phyloP scores from a whole-genome alignment of 1,140 invertebrate species.

The Colletes latitarsis region DNA sequence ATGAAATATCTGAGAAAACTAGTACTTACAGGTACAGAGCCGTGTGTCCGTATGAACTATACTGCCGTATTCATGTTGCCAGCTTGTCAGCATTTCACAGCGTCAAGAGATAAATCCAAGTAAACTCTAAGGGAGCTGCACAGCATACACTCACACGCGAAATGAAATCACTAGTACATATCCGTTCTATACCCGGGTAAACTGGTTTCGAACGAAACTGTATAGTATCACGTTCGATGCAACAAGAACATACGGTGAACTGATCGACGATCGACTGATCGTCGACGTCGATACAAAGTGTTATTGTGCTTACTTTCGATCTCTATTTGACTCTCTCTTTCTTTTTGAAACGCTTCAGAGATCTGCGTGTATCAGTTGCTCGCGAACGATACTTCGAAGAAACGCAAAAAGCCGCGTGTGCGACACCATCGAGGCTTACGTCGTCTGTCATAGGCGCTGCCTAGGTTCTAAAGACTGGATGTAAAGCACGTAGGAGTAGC shows the following conservation, averaged over 20 bases:
- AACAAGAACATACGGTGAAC: background rate
- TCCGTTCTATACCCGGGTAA: conserved; percentile 15
- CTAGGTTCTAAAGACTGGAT: conserved; percentile 40
- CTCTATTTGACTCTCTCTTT: conserved; percentile 25
- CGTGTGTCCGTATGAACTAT: conserved; percentile 68
- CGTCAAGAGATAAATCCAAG: conserved; percentile 56
- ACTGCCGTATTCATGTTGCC: conserved; percentile 67
- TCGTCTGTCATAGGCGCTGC: conserved; percentile 33
- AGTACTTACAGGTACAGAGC: conserved; percentile 67
- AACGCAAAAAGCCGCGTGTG: conserved; percentile 21
- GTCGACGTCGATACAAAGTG: background rate
- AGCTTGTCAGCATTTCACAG: conserved; percentile 76
- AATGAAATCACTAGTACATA: conserved; percentile 27
- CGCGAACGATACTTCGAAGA: conserved; percentile 1
- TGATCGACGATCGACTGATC: background rate
- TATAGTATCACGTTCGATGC: background rate
- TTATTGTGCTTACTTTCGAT: background rate
- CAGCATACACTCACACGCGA: conserved; percentile 37
- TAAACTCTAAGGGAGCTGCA: conserved; percentile 49
- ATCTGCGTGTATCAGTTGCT: conserved; percentile 19
- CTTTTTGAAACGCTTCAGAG: conserved; percentile 36
- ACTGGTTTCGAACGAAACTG: background rate
- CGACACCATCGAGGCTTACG: conserved; percentile 29
- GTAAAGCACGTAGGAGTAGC: conserved; percentile 33
- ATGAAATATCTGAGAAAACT: background rate